A percentile compares a stretch with the other conserved stretches of the same genome.
phyloP scores from a whole-genome alignment of 2,888 invertebrate species.

The Encarsia formosa region DNA sequence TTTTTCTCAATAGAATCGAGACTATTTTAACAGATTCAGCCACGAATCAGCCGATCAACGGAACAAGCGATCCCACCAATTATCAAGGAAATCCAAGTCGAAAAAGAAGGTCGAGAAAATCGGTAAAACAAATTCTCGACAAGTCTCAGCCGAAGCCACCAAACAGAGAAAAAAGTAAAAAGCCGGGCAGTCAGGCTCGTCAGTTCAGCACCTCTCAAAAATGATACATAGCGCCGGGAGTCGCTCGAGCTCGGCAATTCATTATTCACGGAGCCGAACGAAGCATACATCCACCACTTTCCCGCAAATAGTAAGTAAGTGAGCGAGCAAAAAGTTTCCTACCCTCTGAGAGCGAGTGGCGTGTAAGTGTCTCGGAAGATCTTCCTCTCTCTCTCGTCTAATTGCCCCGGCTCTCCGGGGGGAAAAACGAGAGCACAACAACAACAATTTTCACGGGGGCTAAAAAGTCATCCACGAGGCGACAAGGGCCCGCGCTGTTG shows the following conservation, averaged over 20 bases:
- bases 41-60: too few species aligned
- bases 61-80: too few species aligned
- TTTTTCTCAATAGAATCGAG: too few species aligned
- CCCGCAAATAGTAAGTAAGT: too few species aligned
- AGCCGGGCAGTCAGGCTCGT: not conserved
- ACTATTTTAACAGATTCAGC: too few species aligned
- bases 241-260: constrained; percentile 14
- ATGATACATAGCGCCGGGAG: constrained; percentile 9
- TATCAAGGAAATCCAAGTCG: too few species aligned
- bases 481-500: constrained; percentile 39
- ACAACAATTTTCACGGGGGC: constrained; percentile 3
- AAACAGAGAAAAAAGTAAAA: not conserved
- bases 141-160: too few species aligned
- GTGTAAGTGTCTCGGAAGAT: too few species aligned
- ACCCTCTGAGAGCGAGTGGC: too few species aligned
- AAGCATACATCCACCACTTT: too few species aligned
- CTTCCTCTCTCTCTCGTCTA: constrained; percentile 1
- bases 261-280: constrained; percentile 18
- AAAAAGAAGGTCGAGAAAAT: not conserved
- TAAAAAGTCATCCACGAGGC: not conserved
- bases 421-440: not conserved
- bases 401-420: constrained; percentile 1
- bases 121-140: not conserved
- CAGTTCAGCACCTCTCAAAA: constrained; percentile 20
- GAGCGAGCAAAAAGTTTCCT: too few species aligned